A percentile compares a stretch with the other conserved stretches of the same genome.
These are phyloP conservation scores for Syngnathus acus DNA, from an alignment of 2,797 vertebrate genomes.

Conservation along the genomic window DNA sequence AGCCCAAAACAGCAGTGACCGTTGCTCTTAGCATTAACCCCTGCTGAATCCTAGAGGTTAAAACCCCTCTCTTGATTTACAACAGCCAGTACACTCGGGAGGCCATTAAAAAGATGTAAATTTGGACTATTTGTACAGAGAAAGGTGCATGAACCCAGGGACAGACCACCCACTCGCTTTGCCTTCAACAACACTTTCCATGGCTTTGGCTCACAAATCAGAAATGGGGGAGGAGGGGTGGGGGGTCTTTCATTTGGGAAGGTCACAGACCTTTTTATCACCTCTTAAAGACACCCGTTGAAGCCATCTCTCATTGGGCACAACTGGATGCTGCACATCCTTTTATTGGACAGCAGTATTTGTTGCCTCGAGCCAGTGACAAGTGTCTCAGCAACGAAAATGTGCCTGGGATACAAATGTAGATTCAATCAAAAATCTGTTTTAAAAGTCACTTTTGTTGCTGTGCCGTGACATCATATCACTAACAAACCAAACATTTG, in stretches of 20 bases:
- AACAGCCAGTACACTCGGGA: constrained; percentile 53
- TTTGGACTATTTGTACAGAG: constrained; percentile 53
- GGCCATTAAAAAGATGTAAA: constrained; percentile 71
- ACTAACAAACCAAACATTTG: constrained; percentile 13
- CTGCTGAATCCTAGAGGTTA: constrained; percentile 49
- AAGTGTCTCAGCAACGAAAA: constrained; percentile 1
- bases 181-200: constrained; percentile 45
- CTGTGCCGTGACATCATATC: background rate
- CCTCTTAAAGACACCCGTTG: constrained; percentile 58
- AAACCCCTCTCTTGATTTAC: constrained; percentile 64
- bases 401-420: background rate
- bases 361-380: constrained; percentile 14
- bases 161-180: constrained; percentile 68
- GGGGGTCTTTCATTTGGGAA: constrained; percentile 56
- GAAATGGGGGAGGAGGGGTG: constrained; percentile 20
- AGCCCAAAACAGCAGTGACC: constrained; percentile 39
- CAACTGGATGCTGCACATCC: constrained; percentile 37
- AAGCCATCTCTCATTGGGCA: constrained; percentile 49
- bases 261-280: constrained; percentile 69
- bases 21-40: constrained; percentile 46
- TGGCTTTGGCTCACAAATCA: constrained; percentile 57
- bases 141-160: constrained; percentile 53
- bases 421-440: constrained; percentile 5
- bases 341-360: constrained; percentile 16
- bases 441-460: background rate